These are phyloP conservation scores for Mactromeris polynyma DNA, from an alignment of 2,888 invertebrate species.

Conservation along the genomic window DNA sequence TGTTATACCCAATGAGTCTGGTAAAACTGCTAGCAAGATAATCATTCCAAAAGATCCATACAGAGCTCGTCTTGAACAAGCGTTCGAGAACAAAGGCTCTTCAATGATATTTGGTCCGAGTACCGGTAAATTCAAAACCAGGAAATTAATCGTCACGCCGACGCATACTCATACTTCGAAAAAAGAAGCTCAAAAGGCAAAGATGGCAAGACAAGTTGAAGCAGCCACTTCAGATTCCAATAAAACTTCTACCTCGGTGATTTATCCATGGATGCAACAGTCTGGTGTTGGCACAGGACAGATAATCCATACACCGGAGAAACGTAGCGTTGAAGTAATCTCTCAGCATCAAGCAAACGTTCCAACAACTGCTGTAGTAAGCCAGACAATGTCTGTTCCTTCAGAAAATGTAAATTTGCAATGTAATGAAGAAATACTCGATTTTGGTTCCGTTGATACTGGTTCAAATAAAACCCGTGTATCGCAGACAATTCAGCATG, in stretches of 20 bases:
- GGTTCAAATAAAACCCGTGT: neutral
- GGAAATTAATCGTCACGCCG: constrained; percentile 22
- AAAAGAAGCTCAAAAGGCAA: constrained; percentile 26
- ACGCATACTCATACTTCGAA: constrained; percentile 27
- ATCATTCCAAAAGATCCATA: constrained; percentile 41
- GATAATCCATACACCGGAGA: constrained; percentile 20
- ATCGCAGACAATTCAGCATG: neutral
- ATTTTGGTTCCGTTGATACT: neutral
- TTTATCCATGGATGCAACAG: constrained; percentile 16
- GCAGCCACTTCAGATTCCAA: neutral
- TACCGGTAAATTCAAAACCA: neutral
- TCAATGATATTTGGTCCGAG: constrained; percentile 36
- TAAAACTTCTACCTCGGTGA: neutral
- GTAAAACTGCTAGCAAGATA: constrained; percentile 15
- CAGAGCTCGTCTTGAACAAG: constrained; percentile 40
- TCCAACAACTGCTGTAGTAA: neutral
- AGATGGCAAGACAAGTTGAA: constrained; percentile 18
- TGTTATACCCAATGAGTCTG: constrained; percentile 28
- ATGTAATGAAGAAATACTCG: constrained; percentile 3
- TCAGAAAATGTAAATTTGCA: neutral
- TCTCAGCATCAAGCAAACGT: neutral
- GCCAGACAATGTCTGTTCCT: neutral
- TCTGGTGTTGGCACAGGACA: neutral
- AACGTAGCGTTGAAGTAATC: neutral
- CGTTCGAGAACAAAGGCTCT: constrained; percentile 33